phyloP scores from a whole-genome alignment of 2,797 vertebrate species.

The Cygnus olor region DNA sequence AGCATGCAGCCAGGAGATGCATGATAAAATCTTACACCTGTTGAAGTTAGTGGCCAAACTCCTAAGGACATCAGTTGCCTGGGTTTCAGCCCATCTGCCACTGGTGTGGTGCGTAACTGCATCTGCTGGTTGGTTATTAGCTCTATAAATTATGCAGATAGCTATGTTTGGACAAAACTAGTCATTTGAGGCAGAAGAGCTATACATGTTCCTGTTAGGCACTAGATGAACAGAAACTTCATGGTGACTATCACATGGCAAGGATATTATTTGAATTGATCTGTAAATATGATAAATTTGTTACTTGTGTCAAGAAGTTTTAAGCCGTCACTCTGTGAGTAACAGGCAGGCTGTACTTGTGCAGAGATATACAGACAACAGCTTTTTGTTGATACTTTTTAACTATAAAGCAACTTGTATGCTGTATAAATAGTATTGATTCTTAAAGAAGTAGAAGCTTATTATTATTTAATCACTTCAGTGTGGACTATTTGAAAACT shows the following conservation, averaged over 20 bases:
- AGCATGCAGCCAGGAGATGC: not conserved
- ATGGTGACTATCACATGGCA: not conserved
- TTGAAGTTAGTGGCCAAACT: not conserved
- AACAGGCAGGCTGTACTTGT: not conserved
- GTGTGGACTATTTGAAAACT: not conserved
- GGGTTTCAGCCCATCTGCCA: not conserved
- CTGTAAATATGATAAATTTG: not conserved
- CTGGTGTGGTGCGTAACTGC: not conserved
- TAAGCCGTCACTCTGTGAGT: not conserved
- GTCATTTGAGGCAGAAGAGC: not conserved
- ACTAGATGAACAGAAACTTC: not conserved
- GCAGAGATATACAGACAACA: not conserved
- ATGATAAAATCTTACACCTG: not conserved
- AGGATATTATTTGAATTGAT: not conserved
- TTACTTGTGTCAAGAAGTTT: not conserved
- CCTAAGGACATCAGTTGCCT: not conserved
- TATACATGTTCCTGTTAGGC: not conserved
- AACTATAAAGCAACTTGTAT: not conserved
- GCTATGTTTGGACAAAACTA: not conserved
- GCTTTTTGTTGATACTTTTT: not conserved
- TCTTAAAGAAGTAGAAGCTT: not conserved
- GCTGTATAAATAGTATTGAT: not conserved
- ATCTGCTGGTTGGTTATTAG: not conserved
- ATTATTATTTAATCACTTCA: not conserved
- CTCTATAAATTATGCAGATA: not conserved